A percentile compares a stretch with the other conserved stretches of the same genome.
phyloP scores from a whole-genome alignment of 2,113 vertebrate genomes.

The Australoheros scitulus region DNA sequence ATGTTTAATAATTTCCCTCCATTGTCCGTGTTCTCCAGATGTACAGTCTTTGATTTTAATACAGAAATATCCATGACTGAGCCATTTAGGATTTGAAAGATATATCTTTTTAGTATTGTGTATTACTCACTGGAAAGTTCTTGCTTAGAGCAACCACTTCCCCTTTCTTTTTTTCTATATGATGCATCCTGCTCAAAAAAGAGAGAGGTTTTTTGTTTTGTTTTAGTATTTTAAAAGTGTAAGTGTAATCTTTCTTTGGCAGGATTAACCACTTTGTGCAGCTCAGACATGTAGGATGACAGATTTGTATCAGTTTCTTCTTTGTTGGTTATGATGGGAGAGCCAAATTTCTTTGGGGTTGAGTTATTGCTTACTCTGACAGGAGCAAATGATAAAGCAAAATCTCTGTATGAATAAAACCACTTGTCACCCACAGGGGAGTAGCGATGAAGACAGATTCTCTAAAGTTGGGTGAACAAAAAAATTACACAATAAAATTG shows the following conservation, averaged over 20 bases:
- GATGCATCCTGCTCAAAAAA: not conserved
- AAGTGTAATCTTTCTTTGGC: not conserved
- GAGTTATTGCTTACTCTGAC: not conserved
- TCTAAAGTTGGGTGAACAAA: not conserved
- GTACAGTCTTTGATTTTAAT: constrained; percentile 45
- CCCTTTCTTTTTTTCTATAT: not conserved
- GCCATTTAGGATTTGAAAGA: constrained; percentile 23
- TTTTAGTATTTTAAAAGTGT: not conserved
- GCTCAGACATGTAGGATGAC: not conserved
- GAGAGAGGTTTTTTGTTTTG: not conserved
- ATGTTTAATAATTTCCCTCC: constrained; percentile 19
- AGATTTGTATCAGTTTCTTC: not conserved
- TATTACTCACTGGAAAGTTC: not conserved
- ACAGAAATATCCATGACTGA: not conserved
- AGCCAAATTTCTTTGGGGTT: no score
- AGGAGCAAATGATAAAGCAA: not conserved
- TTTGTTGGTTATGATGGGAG: not conserved
- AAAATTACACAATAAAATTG: not conserved
- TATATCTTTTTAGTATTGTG: not conserved
- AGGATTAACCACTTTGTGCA: not conserved
- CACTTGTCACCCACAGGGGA: not conserved
- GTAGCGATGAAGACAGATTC: not conserved
- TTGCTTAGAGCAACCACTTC: not conserved
- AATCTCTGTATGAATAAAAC: not conserved
- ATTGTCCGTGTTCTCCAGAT: constrained; percentile 49